These are phyloP conservation scores for Terebella lapidaria DNA, from an alignment of 2,888 invertebrate species.

Conservation along the genomic window DNA sequence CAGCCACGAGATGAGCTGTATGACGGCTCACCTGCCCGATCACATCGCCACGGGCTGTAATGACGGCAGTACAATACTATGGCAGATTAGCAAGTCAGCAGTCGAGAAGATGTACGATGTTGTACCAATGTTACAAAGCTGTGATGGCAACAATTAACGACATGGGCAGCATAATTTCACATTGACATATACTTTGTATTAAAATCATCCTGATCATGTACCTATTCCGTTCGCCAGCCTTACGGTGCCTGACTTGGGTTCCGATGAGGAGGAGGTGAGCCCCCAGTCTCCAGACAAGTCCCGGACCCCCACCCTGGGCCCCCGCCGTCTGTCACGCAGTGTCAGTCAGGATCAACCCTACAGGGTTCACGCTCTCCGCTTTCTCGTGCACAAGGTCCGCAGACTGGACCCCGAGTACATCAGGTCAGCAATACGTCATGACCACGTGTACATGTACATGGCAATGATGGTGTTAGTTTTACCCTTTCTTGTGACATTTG, in stretches of 20 bases:
- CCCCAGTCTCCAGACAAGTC: too few relatives aligned
- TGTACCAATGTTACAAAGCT: background rate
- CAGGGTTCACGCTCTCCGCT: conserved; percentile 29
- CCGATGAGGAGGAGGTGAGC: too few relatives aligned
- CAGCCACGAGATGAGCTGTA: conserved; percentile 37
- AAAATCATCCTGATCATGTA: too few relatives aligned
- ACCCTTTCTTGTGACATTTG: background rate
- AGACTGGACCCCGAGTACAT: conserved; percentile 38
- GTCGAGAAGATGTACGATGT: conserved; percentile 39
- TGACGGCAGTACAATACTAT: conserved; percentile 40
- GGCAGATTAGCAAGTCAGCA: conserved; percentile 35
- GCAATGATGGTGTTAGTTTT: background rate
- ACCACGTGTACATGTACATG: background rate
- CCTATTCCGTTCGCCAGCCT: too few relatives aligned
- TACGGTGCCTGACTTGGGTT: too few relatives aligned
- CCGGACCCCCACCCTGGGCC: too few relatives aligned
- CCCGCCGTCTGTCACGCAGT: too few relatives aligned
- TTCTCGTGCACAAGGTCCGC: conserved; percentile 37
- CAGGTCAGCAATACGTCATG: conserved; percentile 10
- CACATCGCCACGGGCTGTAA: conserved; percentile 37
- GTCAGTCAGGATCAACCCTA: background rate
- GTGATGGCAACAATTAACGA: background rate
- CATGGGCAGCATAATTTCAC: too few relatives aligned
- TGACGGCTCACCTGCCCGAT: conserved; percentile 28
- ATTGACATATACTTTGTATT: too few relatives aligned